These are phyloP conservation scores for Trachymyrmex septentrionalis DNA, from an alignment of 1,140 invertebrate species.

Conservation along the genomic window DNA sequence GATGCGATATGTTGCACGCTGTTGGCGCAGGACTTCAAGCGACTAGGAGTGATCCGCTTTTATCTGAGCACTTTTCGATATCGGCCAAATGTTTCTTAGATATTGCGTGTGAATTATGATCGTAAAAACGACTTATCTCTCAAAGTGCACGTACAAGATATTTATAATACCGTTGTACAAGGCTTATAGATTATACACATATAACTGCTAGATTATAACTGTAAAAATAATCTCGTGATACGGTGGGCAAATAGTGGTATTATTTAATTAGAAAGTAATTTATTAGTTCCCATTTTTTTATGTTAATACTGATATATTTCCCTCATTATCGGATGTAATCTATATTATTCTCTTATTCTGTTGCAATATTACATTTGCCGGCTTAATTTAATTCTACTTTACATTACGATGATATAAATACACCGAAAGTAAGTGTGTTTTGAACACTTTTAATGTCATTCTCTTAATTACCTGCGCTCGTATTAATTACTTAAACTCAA, in stretches of 20 bases:
- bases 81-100: constrained; percentile 47
- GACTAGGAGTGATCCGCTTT: constrained; percentile 39
- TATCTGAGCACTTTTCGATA: constrained; percentile 60
- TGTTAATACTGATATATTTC: neutral
- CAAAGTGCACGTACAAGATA: constrained; percentile 8
- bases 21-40: constrained; percentile 10
- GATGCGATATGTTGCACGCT: constrained; percentile 14
- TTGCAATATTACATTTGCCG: neutral
- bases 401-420: neutral
- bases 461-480: constrained; percentile 23
- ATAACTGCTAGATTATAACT: neutral
- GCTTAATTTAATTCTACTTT: neutral
- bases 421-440: constrained; percentile 2
- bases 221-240: neutral
- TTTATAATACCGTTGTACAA: neutral
- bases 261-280: constrained; percentile 18
- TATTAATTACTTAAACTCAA: constrained; percentile 50
- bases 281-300: neutral
- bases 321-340: neutral
- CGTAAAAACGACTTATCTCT: constrained; percentile 43
- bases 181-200: too few relatives aligned
- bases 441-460: neutral
- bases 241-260: neutral
- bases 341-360: neutral
- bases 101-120: constrained; percentile 48